Evolutionary conservation across 53 echinoderm and acorn worm species (phyloP).

Genomic region (Patiria pectinifera): DNA sequence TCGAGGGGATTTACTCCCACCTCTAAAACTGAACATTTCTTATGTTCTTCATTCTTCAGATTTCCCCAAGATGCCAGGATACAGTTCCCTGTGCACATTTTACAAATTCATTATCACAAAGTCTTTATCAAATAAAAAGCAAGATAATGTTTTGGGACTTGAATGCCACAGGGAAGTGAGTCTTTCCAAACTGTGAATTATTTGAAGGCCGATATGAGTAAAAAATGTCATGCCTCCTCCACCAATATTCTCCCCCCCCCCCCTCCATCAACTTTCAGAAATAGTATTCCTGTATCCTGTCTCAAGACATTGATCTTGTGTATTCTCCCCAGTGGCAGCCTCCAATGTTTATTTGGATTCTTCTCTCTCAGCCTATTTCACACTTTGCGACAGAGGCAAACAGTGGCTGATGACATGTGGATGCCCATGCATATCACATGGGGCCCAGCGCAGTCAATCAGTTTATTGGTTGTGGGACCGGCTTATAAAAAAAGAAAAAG

Average conservation of each 20-base stretch:
- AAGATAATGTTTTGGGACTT: no score
- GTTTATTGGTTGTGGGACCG: background rate
- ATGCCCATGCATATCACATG: background rate
- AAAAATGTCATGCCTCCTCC: background rate
- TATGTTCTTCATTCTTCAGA: no score
- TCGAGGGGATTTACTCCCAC: no score
- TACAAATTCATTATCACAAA: no score
- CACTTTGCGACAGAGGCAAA: constrained; percentile 37
- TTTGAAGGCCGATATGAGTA: background rate
- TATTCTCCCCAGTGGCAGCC: constrained; percentile 21
- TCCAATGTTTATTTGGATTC: constrained; percentile 39
- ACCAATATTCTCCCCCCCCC: background rate
- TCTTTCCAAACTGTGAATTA: background rate
- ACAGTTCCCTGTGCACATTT: no score
- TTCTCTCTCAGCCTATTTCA: constrained; percentile 16
- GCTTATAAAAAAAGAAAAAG: background rate
- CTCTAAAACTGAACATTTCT: no score
- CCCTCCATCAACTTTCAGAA: background rate
- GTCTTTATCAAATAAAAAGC: no score
- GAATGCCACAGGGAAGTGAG: no score
- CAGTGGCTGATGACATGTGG: constrained; percentile 32
- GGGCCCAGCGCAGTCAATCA: background rate
- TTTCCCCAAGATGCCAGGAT: no score
- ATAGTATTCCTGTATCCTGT: background rate
- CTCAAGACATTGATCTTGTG: constrained; percentile 22